A percentile compares a stretch with the other conserved stretches of the same genome.
Conservation (phyloP, 2,113 vertebrate species). For the Gyps fulvus region DNA sequence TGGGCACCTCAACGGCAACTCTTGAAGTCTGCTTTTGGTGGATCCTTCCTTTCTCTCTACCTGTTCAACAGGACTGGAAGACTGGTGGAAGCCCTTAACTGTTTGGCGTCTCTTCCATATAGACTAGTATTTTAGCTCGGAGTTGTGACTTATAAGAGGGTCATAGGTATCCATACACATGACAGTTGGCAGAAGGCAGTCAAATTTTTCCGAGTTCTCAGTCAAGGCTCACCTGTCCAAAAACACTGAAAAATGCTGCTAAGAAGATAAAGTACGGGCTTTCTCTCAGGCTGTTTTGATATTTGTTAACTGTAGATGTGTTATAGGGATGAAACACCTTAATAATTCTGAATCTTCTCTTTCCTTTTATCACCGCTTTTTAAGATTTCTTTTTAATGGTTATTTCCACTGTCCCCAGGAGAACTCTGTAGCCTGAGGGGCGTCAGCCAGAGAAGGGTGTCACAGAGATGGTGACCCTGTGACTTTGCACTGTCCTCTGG, state of each 20-base stretch:
- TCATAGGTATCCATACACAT: accelerated
- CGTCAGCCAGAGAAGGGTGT: neutral
- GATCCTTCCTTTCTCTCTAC: neutral
- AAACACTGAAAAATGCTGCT: neutral
- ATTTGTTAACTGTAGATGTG: neutral
- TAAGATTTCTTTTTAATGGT: neutral
- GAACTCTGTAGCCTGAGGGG: neutral
- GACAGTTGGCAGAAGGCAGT: neutral
- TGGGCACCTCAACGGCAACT: neutral
- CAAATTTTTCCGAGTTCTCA: neutral
- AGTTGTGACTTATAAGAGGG: neutral
- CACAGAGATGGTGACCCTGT: neutral
- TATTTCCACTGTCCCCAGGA: neutral
- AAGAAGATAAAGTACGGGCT: neutral
- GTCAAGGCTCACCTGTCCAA: neutral
- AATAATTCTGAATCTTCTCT: neutral
- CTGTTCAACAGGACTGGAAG: neutral
- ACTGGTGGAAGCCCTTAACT: neutral
- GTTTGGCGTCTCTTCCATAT: neutral
- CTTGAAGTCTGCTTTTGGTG: neutral
- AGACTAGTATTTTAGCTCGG: neutral
- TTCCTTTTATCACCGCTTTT: neutral
- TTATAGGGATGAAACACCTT: neutral
- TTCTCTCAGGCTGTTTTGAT: neutral
- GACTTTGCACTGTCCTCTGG: neutral